phyloP scores from a whole-genome alignment of 2,113 vertebrate species.

The Pelusios castaneus region DNA sequence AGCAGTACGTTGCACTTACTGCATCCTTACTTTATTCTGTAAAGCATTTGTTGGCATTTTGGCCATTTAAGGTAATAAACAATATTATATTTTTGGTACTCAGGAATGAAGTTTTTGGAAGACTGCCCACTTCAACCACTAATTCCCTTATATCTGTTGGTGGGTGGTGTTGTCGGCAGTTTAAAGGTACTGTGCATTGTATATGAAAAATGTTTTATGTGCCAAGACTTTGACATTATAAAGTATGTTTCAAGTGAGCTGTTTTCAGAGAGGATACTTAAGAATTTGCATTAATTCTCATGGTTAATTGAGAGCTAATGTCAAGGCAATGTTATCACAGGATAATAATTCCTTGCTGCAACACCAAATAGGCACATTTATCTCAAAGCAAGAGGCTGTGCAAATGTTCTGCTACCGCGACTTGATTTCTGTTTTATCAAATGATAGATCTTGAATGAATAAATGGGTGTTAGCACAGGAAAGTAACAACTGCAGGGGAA shows the following conservation, averaged over 20 bases:
- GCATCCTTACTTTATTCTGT: neutral
- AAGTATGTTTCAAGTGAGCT: slow-evolving; percentile 9
- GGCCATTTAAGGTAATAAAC: slow-evolving; percentile 28
- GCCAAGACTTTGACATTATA: neutral
- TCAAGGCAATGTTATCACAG: neutral
- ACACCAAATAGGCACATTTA: neutral
- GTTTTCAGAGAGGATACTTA: neutral
- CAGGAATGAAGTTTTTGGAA: slow-evolving; percentile 79
- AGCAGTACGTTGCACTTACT: neutral
- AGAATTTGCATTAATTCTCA: neutral
- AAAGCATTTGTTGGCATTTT: neutral
- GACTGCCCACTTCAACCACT: slow-evolving; percentile 75
- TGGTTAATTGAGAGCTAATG: neutral
- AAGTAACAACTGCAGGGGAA: neutral
- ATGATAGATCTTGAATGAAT: neutral
- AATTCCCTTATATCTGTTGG: slow-evolving; percentile 78
- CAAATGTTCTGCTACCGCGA: neutral
- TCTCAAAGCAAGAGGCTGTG: neutral
- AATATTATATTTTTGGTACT: slow-evolving; percentile 14
- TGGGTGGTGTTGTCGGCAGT: slow-evolving; percentile 73
- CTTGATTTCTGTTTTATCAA: neutral
- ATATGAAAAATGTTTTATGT: slow-evolving; percentile 20
- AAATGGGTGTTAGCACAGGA: neutral
- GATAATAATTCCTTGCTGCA: neutral
- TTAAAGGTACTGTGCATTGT: slow-evolving; percentile 74